Evolutionary conservation across 2,888 invertebrate species (phyloP).

Genomic region (Brenthis daphne): DNA sequence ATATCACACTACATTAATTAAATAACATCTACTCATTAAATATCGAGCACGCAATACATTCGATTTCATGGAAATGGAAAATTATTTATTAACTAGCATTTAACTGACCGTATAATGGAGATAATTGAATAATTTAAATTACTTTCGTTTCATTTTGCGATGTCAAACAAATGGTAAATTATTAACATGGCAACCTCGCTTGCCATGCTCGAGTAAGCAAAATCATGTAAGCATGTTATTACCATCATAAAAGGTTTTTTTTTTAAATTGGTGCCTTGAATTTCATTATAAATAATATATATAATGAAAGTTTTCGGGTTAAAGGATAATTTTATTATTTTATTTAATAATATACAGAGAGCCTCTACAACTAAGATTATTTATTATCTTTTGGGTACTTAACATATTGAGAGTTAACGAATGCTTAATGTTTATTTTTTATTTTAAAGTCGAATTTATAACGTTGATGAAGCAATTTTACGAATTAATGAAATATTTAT

Average conservation of each 20-base stretch:
- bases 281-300: too few species aligned
- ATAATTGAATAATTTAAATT: slow-evolving; percentile 5
- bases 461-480: slow-evolving; percentile 12
- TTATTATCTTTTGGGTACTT: slow-evolving; percentile 2
- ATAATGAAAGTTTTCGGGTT: too few species aligned
- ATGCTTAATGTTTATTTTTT: not conserved
- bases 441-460: not conserved
- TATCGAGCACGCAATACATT: slow-evolving; percentile 13
- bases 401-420: not conserved
- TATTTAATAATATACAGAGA: not conserved
- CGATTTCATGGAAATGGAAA: slow-evolving; percentile 11
- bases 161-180: not conserved
- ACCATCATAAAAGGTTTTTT: too few species aligned
- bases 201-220: too few species aligned
- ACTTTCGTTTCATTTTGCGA: not conserved
- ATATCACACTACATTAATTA: slow-evolving; percentile 22
- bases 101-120: not conserved
- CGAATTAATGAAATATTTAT: slow-evolving; percentile 21
- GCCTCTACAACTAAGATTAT: slow-evolving; percentile 10
- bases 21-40: slow-evolving; percentile 20
- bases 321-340: too few species aligned
- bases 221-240: too few species aligned
- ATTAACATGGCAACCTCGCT: too few species aligned
- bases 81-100: not conserved
- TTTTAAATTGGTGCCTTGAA: too few species aligned